These are phyloP conservation scores for Carcina quercana DNA, from an alignment of 2,888 invertebrate genomes.

Conservation along the genomic window DNA sequence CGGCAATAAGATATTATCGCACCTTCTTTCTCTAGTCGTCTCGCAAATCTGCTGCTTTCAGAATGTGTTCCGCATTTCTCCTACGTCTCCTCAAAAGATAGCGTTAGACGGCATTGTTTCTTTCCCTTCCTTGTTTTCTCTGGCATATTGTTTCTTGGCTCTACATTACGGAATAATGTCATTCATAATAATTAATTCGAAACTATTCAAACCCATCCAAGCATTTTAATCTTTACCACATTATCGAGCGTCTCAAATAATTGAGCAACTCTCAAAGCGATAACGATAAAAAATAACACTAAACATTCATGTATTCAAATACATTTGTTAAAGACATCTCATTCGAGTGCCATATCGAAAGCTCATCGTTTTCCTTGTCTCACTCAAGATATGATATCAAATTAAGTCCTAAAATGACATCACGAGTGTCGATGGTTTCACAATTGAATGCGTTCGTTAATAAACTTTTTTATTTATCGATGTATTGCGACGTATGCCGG, in stretches of 20 bases:
- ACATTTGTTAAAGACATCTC: slow-evolving; percentile 13
- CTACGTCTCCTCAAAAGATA: slow-evolving; percentile 19
- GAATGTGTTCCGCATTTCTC: slow-evolving; percentile 21
- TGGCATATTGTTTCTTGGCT: no score
- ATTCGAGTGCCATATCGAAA: slow-evolving; percentile 18
- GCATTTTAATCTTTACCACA: no score
- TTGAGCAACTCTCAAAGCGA: no score
- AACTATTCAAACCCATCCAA: no score
- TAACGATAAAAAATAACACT: no score
- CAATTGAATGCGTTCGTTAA: slow-evolving; percentile 60
- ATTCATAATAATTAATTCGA: no score
- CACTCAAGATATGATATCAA: slow-evolving; percentile 36
- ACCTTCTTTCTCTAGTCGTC: slow-evolving; percentile 30
- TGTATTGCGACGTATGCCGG: slow-evolving; percentile 31
- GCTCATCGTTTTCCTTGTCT: slow-evolving; percentile 30
- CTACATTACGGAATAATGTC: no score
- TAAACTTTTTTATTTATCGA: slow-evolving; percentile 39
- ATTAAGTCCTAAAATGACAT: slow-evolving; percentile 42
- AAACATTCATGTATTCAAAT: no score
- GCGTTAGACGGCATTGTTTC: background rate
- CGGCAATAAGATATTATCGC: slow-evolving; percentile 37
- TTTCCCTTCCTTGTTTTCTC: no score
- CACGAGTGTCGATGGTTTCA: slow-evolving; percentile 47
- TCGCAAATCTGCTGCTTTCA: slow-evolving; percentile 24
- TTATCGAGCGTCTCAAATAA: no score